Conservation (phyloP, 37 sponge, comb jelly and placozoan genomes). For the Theonella swinhoei region DNA sequence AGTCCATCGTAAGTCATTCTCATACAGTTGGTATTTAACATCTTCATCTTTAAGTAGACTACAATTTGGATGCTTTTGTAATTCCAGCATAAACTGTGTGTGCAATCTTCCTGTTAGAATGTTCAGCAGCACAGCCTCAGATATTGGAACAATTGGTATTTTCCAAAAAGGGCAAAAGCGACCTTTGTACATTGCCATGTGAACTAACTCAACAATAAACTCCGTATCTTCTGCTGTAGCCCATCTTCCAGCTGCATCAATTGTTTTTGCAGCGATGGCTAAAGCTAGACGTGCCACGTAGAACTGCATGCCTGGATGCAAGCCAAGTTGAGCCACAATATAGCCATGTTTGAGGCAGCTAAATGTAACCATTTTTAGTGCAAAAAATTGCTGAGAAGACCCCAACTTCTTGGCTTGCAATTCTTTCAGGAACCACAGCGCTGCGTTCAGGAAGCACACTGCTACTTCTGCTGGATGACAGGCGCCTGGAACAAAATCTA, state of each 20-base stretch:
- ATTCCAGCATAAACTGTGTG: slow-evolving; percentile 22
- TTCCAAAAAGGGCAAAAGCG: slow-evolving; percentile 76
- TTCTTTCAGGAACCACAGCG: slow-evolving; percentile 58
- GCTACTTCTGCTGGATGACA: slow-evolving; percentile 60
- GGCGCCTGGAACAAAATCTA: slow-evolving; percentile 57
- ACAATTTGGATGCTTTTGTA: neutral
- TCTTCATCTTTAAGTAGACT: slow-evolving; percentile 33
- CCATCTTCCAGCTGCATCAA: neutral
- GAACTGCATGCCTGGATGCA: slow-evolving; percentile 74
- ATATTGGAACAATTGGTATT: slow-evolving; percentile 51
- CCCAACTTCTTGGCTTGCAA: neutral
- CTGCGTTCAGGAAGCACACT: slow-evolving; percentile 56
- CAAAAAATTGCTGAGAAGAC: slow-evolving; percentile 5
- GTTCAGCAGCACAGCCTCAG: slow-evolving; percentile 59
- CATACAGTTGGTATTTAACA: slow-evolving; percentile 74
- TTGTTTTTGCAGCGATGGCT: neutral
- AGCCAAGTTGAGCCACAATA: slow-evolving; percentile 8
- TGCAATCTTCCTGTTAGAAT: slow-evolving; percentile 44
- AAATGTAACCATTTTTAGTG: slow-evolving; percentile 19
- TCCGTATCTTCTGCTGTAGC: slow-evolving; percentile 28
- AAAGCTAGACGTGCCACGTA: slow-evolving; percentile 48
- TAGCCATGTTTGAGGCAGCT: neutral
- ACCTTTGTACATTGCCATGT: slow-evolving; percentile 9
- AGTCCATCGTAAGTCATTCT: slow-evolving; percentile 54
- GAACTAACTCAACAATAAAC: neutral